phyloP scores from a whole-genome alignment of 2,113 vertebrate genomes.

The Alethe diademata region DNA sequence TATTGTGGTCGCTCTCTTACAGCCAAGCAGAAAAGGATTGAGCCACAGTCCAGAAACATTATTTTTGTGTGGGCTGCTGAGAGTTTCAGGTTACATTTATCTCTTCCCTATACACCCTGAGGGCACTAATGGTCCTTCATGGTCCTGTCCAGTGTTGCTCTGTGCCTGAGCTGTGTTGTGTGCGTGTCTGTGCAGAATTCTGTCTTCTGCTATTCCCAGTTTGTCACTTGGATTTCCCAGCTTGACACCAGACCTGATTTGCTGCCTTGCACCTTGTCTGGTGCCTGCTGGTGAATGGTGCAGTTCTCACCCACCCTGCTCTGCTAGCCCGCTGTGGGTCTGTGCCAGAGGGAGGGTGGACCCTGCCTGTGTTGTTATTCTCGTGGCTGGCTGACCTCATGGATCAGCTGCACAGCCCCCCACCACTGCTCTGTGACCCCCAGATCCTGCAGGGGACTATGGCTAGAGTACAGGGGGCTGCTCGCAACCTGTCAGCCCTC shows the following conservation, averaged over 20 bases:
- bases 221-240: neutral
- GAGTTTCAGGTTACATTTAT: neutral
- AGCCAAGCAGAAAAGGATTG: neutral
- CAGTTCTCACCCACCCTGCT: neutral
- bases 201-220: rapidly evolving
- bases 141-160: rapidly evolving
- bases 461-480: neutral
- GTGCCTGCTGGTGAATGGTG: rapidly evolving
- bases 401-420: neutral
- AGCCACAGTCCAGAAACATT: neutral
- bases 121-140: neutral
- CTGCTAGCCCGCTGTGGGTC: neutral
- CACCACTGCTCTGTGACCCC: neutral
- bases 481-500: neutral
- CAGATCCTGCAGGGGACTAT: neutral
- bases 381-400: neutral
- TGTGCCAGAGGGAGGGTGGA: neutral
- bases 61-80: neutral
- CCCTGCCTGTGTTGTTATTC: no score
- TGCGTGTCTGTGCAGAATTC: neutral
- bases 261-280: neutral
- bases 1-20: neutral
- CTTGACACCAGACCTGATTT: neutral
- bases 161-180: rapidly evolving
- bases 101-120: neutral